phyloP scores from a whole-genome alignment of 2,113 vertebrate species.

The Pitta sordida region DNA sequence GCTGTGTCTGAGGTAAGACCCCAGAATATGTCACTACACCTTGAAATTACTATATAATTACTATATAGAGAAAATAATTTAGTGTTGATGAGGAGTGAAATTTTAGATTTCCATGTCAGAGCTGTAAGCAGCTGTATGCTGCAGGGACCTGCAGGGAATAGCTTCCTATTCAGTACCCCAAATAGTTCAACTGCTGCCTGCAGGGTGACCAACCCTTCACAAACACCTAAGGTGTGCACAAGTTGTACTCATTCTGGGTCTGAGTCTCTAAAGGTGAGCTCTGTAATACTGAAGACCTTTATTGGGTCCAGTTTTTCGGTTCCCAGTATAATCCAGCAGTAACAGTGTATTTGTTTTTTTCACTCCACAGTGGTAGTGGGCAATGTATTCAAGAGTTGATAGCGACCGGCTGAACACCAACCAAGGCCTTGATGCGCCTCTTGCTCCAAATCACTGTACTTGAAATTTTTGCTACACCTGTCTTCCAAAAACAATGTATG shows the following conservation, averaged over 20 bases:
- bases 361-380: not conserved
- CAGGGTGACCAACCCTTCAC: not conserved
- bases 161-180: not conserved
- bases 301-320: not conserved
- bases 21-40: not conserved
- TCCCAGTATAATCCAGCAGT: not conserved
- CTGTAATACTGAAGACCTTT: not conserved
- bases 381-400: not conserved
- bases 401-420: not conserved
- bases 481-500: not conserved
- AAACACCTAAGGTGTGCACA: not conserved
- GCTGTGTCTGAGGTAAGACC: fast-evolving
- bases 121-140: not conserved
- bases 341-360: fast-evolving
- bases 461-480: not conserved
- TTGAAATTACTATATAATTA: not conserved
- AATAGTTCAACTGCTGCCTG: not conserved
- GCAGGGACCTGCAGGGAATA: not conserved
- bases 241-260: not conserved
- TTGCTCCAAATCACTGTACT: not conserved
- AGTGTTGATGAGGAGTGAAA: not conserved
- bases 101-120: not conserved
- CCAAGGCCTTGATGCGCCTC: not conserved
- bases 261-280: not conserved
- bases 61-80: not conserved